Evolutionary conservation across 2,888 invertebrate genomes (phyloP), one percentile per base, ranked within the genome.

Genomic region (Hyalella azteca): DNA sequence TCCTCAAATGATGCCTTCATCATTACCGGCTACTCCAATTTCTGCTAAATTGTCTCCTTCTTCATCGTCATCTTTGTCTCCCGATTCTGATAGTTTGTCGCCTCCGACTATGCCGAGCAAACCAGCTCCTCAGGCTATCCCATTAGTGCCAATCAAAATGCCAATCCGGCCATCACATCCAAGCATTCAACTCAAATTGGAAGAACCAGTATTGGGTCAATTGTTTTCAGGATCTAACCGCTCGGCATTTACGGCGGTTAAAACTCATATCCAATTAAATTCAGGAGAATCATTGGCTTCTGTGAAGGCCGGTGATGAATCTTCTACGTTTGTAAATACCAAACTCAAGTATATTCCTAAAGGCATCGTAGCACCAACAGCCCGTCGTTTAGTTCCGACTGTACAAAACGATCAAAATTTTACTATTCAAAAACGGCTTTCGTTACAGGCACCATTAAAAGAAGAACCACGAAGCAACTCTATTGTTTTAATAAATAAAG

Each of bases 241-340:
- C 15, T 78, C 78, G 9, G 78, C 78, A 7, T 78, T 78, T 39
- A 78, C 73, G 11, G 59, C 32, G 9, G 59, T 59, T 26, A 59
- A 59, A 15, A 59, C 13, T 32, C 32, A 15, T 22, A 29, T 22
- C 13, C 49, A 49, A 5, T 22, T 22, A 49, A 5, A 13, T 15
- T 13, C 49, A n/a, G 13, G n/a, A 5, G n/a, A 49, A 19, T 7
- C 49, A 2, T 49, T 22, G 19, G 7, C 49, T 49, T 49, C 49
- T 49, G 5, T 5, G 5, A 19, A 49, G 22, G 5, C 19, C 5
- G 5, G 5, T 22, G 22, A 1, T 5, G 49, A 49, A 15, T 49
- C 49, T n/a, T 49, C 49, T 5, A 22, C 49, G 7, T 49, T 3
- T n/a, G 1, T 15, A 22, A 49, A 49, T 49, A 19, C 49, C 49